A percentile compares a stretch with the other conserved stretches of the same genome.
These are phyloP conservation scores for Embidobia sp. DNA, from an alignment of 2,888 invertebrate genomes.

Conservation along the genomic window DNA sequence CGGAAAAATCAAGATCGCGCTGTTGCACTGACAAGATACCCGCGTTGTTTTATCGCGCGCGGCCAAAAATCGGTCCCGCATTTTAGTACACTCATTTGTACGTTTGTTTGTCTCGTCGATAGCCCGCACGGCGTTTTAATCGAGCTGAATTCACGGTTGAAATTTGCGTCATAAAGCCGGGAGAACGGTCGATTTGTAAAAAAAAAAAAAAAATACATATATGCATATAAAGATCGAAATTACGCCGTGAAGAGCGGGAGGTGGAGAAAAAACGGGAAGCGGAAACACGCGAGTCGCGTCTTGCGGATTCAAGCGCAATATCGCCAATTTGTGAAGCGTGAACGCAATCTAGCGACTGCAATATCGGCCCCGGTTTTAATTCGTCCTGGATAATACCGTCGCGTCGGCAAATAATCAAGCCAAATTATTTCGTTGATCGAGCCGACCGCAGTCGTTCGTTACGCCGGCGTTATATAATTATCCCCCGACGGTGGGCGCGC, in stretches of 20 bases:
- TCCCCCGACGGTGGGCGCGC: not conserved
- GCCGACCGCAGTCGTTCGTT: slow-evolving; percentile 40
- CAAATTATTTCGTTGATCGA: slow-evolving; percentile 55
- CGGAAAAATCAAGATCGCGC: too few species aligned
- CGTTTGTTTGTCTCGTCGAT: too few species aligned
- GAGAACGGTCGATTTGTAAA: slow-evolving; percentile 43
- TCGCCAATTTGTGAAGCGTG: slow-evolving; percentile 64
- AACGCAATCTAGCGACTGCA: slow-evolving; percentile 63
- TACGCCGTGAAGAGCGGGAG: slow-evolving; percentile 47
- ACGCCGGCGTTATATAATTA: slow-evolving; percentile 37
- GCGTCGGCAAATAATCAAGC: slow-evolving; percentile 59
- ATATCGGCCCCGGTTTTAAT: slow-evolving; percentile 60
- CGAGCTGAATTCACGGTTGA: slow-evolving; percentile 17
- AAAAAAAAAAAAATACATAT: too few species aligned
- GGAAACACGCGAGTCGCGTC: too few species aligned
- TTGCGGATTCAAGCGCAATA: slow-evolving; percentile 62
- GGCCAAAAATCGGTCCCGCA: too few species aligned
- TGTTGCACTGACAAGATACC: too few species aligned
- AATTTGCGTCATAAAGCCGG: slow-evolving; percentile 41
- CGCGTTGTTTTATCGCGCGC: too few species aligned
- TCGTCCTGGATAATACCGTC: slow-evolving; percentile 56
- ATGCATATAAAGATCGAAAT: too few species aligned
- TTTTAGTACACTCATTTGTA: too few species aligned
- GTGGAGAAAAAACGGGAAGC: slow-evolving; percentile 26
- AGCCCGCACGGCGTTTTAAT: too few species aligned